Base-by-base conservation (phyloP, 2,797 vertebrate species). In the Balearica regulorum region DNA sequence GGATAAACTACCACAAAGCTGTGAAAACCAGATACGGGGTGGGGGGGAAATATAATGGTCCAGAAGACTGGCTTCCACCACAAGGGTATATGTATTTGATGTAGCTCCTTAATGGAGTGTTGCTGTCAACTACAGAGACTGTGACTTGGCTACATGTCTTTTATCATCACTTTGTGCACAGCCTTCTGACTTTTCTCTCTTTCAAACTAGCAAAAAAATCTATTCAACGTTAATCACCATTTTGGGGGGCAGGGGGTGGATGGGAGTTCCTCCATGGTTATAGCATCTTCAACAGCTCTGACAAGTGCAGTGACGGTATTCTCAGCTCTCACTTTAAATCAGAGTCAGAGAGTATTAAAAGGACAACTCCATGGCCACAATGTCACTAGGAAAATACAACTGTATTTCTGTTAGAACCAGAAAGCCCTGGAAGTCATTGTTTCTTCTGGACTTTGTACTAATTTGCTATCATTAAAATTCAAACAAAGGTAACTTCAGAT, bases 161-260 rank as follows among this genome's bases (percentile, higher is more conserved):
- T 84, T 46, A 35, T 75, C 43, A 24, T 58, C 35, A 35, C 35
- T 64, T 65, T 69, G 39, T 57, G 11, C 26, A 43, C 16, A 48
- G 31, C n/a, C 5, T 33, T 81, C 49, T 39, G 24, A 28, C 66
- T 81, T 68, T 43, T 64, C 28, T 48, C 25, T 83, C 62, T 62
- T 87, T 64, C 44, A 72, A 62, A 68, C n/a, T 8, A 13, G 4
- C n/a, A 72, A 53, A 58, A 58, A 90, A 71, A 64, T 24, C 12
- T 54, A 44, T n/a, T 35, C 28, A 44, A 77, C 68, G 25, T 39
- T 62, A 71, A 35, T 16, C 20, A 28, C 41, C 31, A 2, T 29
- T 55, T 21, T 25, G 19, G 1, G 0, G 11, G 15, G 18, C 10
- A 11, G 17, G 18, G 12, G 3, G 5, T 37, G 8, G 16, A 26